phyloP scores from a whole-genome alignment of 2,888 invertebrate genomes.

The Deilephila porcellus region DNA sequence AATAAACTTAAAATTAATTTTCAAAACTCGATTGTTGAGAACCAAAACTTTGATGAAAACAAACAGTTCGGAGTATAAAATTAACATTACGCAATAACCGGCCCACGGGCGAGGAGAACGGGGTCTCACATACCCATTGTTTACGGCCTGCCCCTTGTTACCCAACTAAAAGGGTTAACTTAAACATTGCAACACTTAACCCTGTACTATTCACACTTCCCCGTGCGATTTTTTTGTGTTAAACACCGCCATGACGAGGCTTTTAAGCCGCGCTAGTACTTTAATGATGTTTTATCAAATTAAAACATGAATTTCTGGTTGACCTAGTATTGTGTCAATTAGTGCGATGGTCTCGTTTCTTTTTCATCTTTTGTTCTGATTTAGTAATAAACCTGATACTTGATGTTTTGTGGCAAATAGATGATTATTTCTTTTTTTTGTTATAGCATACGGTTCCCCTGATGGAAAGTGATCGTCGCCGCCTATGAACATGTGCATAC shows the following conservation, averaged over 20 bases:
- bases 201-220: slow-evolving; percentile 48
- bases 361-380: neutral
- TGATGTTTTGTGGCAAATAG: no score
- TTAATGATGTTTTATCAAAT: neutral
- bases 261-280: neutral
- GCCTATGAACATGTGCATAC: no score
- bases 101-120: slow-evolving; percentile 46
- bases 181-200: slow-evolving; percentile 64
- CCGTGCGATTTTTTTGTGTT: slow-evolving; percentile 49
- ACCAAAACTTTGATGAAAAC: slow-evolving; percentile 38
- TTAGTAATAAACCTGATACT: no score
- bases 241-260: slow-evolving; percentile 52
- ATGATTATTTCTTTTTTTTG: no score
- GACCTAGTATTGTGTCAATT: neutral
- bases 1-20: neutral
- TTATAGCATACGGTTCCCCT: no score
- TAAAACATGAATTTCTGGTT: neutral
- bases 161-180: slow-evolving; percentile 72
- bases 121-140: slow-evolving; percentile 45
- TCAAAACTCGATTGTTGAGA: neutral
- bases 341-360: neutral
- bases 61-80: slow-evolving; percentile 56
- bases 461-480: no score
- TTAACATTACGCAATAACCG: slow-evolving; percentile 63
- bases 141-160: slow-evolving; percentile 66